Conservation (phyloP, 2,888 invertebrate genomes). For the Dichetophora obliterata region DNA sequence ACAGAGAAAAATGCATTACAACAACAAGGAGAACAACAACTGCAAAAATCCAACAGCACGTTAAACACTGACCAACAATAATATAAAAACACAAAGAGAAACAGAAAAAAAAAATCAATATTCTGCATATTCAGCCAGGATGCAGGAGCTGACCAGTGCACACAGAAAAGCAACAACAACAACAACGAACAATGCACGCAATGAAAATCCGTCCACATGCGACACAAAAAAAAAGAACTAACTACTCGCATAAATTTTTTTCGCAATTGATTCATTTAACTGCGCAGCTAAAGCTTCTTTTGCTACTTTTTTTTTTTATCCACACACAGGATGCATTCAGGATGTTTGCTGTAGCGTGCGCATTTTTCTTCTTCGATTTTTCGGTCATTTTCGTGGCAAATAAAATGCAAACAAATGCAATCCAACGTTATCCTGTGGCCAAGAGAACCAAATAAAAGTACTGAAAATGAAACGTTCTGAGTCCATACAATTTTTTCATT, state of each 20-base stretch:
- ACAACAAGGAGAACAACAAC: not conserved
- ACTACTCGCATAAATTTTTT: not conserved
- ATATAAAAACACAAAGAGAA: not conserved
- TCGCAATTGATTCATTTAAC: not conserved
- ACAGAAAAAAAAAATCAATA: slow-evolving; percentile 30
- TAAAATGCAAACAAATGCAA: slow-evolving; percentile 49
- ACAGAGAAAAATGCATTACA: slow-evolving; percentile 7
- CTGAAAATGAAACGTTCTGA: not conserved
- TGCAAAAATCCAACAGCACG: not conserved
- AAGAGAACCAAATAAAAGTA: not conserved
- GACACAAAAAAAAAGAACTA: not conserved
- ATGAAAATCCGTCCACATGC: not conserved
- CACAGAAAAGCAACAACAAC: not conserved
- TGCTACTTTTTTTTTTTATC: not conserved
- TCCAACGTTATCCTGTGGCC: slow-evolving; percentile 24
- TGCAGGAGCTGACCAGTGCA: not conserved
- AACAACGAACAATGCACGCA: not conserved
- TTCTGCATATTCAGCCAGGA: slow-evolving; percentile 14
- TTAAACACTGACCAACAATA: not conserved
- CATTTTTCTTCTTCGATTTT: slow-evolving; percentile 53
- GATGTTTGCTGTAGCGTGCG: slow-evolving; percentile 17
- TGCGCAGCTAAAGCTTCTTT: not conserved
- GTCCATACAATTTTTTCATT: not conserved
- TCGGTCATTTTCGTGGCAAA: slow-evolving; percentile 55
- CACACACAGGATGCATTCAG: not conserved